Base-by-base conservation (phyloP, 2,888 invertebrate genomes). In the Nymphalis c-album region DNA sequence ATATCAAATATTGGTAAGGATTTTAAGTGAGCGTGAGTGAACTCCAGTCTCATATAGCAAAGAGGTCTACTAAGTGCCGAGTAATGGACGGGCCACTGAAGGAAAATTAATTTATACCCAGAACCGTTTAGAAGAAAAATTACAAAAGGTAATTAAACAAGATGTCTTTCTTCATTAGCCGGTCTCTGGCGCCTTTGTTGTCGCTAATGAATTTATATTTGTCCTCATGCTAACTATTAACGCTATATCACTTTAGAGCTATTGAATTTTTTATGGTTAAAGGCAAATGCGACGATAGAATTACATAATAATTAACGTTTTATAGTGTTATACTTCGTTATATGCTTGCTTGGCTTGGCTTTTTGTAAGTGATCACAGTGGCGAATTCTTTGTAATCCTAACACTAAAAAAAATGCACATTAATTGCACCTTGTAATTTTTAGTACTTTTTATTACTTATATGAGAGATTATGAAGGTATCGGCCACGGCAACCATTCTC, bases 141-240 rank as follows among this genome's bases (percentile, higher is more conserved):
- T 89, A 87, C 84, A 85, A 88, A 86, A 87, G 86, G 86, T 89
- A 90, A 91, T 90, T 89, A 90, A 81, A 89, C 83, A 82, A 84
- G 84, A 85, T 87, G 87, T 89, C 90, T 81, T 86, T 91, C 90
- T 88, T 90, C 86, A 87, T 90, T 91, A 89, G 81, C 77, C 65
- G 73, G 75, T 83, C 82, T 81, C 79, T 81, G 84, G 80, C 83
- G 85, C 82, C 83, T 81, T 86, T 87, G 85, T 87, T 83, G 78
- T 76, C 70, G 77, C 77, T 85, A 85, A 88, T 86, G 73, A 90
- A 85, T 89, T 86, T 88, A 87, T 84, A 46, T 47, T 60, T 48
- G 20, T 48, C 48, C 35, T 47, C 40, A 26, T 26, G 17, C 53
- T 40, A 13, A 13, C 26, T 55, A 53, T 26, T 26, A 20, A 50